Conservation (phyloP, 2,113 vertebrate species). For the Panthera leo region DNA sequence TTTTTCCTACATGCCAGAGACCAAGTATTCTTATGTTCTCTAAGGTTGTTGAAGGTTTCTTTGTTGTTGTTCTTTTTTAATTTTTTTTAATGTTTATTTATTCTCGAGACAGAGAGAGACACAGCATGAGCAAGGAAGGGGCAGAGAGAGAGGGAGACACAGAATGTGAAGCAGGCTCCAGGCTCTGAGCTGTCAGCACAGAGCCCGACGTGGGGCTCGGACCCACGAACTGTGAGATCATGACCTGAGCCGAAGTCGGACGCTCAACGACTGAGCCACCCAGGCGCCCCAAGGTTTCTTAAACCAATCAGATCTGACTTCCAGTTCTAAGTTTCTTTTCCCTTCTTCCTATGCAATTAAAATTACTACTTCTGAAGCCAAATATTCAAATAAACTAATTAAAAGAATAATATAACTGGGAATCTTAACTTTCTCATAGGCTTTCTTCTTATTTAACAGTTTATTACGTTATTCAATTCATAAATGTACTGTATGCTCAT, state of each 20-base stretch:
- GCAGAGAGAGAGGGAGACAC: no score
- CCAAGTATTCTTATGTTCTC: neutral
- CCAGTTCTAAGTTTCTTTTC: neutral
- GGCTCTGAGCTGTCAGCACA: no score
- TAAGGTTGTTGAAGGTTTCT: neutral
- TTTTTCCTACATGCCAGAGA: neutral
- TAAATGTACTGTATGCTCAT: neutral
- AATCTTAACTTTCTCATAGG: neutral
- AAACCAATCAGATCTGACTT: conserved; percentile 5
- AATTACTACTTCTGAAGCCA: neutral
- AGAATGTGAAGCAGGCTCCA: no score
- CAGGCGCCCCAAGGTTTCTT: neutral
- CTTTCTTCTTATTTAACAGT: neutral
- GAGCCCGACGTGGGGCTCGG: no score
- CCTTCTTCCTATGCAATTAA: neutral
- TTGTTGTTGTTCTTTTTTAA: neutral
- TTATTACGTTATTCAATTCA: conserved; percentile 2
- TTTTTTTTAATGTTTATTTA: no score
- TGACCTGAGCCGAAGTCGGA: no score
- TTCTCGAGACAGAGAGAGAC: no score
- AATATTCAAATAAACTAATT: conserved; percentile 39
- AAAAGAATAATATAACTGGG: neutral
- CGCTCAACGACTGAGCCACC: no score
- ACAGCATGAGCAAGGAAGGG: no score
- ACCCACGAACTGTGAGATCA: no score